Percentiles rank a stretch among this genome's conserved stretches.
Conservation (phyloP, 2,113 vertebrate genomes). For the Platanista minor region DNA sequence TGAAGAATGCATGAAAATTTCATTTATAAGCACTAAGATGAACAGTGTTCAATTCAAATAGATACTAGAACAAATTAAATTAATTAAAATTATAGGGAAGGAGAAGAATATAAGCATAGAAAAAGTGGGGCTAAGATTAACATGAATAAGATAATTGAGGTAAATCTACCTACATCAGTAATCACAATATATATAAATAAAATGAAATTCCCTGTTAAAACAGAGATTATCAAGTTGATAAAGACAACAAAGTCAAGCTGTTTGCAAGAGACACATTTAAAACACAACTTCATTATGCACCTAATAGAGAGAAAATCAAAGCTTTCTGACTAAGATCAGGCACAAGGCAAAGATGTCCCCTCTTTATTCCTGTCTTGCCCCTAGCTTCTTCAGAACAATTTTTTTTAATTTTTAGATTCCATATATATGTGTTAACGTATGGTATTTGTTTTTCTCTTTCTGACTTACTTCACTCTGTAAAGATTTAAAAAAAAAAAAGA, state of each 20-base stretch:
- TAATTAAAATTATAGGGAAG: neutral
- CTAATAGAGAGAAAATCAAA: neutral
- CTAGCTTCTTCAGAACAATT: no score
- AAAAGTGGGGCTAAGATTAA: neutral
- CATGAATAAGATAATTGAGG: neutral
- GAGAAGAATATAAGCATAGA: neutral
- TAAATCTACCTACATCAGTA: neutral
- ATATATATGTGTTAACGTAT: no score
- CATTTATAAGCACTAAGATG: neutral
- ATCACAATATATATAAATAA: neutral
- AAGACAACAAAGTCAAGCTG: neutral
- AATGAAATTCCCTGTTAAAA: neutral
- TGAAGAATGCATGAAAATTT: neutral
- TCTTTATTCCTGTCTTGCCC: neutral
- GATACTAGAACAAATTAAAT: neutral
- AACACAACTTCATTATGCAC: neutral
- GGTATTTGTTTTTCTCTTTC: no score
- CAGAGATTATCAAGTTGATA: neutral
- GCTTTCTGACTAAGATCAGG: neutral
- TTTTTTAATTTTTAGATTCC: no score
- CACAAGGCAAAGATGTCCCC: neutral
- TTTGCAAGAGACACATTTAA: neutral
- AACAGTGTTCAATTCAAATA: neutral
- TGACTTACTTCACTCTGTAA: no score
- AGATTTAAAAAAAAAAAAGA: no score